These are phyloP conservation scores for Hesperia comma DNA, from an alignment of 2,888 invertebrate species.

Conservation along the genomic window DNA sequence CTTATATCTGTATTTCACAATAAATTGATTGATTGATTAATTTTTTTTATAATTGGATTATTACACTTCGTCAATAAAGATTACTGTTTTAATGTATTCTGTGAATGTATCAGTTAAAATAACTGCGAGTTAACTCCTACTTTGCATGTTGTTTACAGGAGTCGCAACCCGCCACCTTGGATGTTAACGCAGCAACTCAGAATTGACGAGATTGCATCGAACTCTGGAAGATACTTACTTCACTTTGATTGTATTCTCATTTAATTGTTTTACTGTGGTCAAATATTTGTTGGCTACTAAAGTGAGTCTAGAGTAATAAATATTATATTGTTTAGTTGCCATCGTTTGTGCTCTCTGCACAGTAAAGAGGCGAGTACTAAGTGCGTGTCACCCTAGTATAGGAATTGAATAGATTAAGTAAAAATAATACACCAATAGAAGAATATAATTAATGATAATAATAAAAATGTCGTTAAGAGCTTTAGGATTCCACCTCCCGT, in stretches of 20 bases:
- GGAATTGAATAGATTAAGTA: conserved; percentile 82
- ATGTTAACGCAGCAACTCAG: conserved; percentile 9
- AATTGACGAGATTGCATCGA: conserved; percentile 21
- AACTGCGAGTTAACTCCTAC: too few relatives aligned
- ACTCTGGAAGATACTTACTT: conserved; percentile 15
- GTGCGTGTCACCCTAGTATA: conserved; percentile 70
- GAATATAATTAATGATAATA: conserved; percentile 59
- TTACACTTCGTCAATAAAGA: too few relatives aligned
- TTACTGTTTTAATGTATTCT: too few relatives aligned
- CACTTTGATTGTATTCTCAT: conserved; percentile 14
- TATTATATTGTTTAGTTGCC: conserved; percentile 23
- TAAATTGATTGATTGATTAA: too few relatives aligned
- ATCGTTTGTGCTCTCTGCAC: conserved; percentile 27
- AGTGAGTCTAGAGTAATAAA: conserved; percentile 20
- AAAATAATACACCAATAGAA: conserved; percentile 76
- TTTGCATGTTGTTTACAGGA: conserved; percentile 14
- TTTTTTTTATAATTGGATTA: too few relatives aligned
- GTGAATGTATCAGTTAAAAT: too few relatives aligned
- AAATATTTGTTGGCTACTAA: conserved; percentile 2
- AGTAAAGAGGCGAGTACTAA: conserved; percentile 28
- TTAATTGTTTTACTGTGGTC: conserved; percentile 13
- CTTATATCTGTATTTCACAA: too few relatives aligned
- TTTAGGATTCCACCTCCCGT: conserved; percentile 69
- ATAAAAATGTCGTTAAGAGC: conserved; percentile 67
- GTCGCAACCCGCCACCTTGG: conserved; percentile 1